phyloP scores from a whole-genome alignment of 2,888 invertebrate species.

The Drosophila prostipennis region DNA sequence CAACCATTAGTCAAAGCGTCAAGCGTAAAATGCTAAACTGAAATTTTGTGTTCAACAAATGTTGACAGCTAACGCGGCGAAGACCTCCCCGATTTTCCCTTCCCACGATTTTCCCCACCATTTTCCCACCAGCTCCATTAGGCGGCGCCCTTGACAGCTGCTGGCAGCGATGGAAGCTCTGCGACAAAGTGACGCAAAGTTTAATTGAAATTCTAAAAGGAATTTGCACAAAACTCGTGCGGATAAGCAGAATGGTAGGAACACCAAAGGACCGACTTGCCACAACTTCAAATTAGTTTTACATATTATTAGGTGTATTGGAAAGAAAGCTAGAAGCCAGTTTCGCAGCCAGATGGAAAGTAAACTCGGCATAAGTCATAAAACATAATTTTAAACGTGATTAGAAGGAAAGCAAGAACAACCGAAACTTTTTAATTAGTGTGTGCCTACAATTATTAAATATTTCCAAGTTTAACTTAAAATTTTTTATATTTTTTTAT shows the following conservation, averaged over 20 bases:
- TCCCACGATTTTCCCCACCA: neutral
- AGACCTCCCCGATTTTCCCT: constrained; percentile 1
- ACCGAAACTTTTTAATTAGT: neutral
- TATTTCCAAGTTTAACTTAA: too few species aligned
- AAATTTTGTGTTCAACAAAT: constrained; percentile 76
- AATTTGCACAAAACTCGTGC: constrained; percentile 35
- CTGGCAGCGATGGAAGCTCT: constrained; percentile 47
- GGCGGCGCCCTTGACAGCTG: constrained; percentile 67
- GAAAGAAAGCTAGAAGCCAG: constrained; percentile 6
- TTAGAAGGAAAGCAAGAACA: neutral
- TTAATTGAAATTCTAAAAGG: constrained; percentile 74
- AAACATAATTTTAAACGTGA: neutral
- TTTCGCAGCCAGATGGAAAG: neutral
- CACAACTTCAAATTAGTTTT: constrained; percentile 70
- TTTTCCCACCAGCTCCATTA: constrained; percentile 54
- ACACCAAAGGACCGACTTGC: constrained; percentile 32
- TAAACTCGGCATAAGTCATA: neutral
- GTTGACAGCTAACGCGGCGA: constrained; percentile 67
- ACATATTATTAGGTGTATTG: constrained; percentile 56
- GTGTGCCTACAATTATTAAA: too few species aligned
- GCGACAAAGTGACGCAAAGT: constrained; percentile 72
- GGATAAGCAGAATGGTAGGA: constrained; percentile 20
- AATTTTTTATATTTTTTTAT: too few species aligned
- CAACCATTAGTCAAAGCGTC: constrained; percentile 70
- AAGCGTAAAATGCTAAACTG: constrained; percentile 75